Conservation (phyloP, 2,797 vertebrate genomes). For the Mormyrops attenuatus region DNA sequence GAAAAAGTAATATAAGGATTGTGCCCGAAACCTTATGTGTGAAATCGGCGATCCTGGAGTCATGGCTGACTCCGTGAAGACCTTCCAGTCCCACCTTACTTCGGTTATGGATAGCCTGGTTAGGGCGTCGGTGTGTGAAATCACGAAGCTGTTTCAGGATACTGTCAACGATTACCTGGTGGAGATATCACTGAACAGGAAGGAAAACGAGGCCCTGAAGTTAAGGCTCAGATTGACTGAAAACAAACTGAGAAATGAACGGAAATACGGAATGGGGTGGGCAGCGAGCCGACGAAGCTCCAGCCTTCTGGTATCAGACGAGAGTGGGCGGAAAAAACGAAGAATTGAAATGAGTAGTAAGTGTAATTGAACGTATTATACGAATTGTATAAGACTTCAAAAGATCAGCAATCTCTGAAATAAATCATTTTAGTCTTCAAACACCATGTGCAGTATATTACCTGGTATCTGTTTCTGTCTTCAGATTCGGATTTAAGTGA, state of each 20-base stretch:
- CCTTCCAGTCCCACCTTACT: conserved; percentile 70
- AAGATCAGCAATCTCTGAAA: not conserved
- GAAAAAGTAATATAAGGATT: not conserved
- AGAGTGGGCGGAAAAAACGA: conserved; percentile 50
- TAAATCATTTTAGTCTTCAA: not conserved
- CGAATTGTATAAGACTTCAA: not conserved
- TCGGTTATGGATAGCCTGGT: conserved; percentile 72
- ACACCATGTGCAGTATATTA: not conserved
- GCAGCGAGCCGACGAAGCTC: conserved; percentile 60
- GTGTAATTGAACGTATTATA: conserved; percentile 25
- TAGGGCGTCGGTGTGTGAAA: conserved; percentile 70
- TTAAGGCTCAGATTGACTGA: conserved; percentile 65
- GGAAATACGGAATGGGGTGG: conserved; percentile 70
- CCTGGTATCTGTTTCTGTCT: not conserved
- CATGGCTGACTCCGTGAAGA: conserved; percentile 68
- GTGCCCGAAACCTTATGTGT: not conserved
- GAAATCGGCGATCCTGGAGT: not conserved
- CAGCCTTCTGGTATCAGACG: conserved; percentile 45
- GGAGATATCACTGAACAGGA: conserved; percentile 69
- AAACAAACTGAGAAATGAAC: conserved; percentile 66
- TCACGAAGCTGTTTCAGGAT: conserved; percentile 73
- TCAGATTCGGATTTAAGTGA: not conserved
- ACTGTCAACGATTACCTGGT: conserved; percentile 70
- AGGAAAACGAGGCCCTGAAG: conserved; percentile 68
- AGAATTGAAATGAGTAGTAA: conserved; percentile 57